Conservation (phyloP, 2,888 invertebrate genomes). For the Sesia bembeciformis region DNA sequence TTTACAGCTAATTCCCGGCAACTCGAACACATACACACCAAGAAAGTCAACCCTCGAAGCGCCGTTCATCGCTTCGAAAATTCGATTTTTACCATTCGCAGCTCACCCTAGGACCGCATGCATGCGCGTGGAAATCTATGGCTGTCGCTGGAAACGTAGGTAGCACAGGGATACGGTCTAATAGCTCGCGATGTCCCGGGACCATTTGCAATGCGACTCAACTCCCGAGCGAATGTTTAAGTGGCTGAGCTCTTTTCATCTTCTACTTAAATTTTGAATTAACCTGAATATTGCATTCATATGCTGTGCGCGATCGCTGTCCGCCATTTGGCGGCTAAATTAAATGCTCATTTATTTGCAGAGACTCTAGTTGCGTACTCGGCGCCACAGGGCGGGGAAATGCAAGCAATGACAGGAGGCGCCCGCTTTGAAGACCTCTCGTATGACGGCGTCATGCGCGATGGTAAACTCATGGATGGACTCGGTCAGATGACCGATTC, state of each 20-base stretch:
- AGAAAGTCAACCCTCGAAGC: conserved; percentile 82
- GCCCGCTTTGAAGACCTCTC: conserved; percentile 84
- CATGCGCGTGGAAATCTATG: conserved; percentile 93
- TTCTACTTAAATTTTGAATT: background rate
- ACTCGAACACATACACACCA: conserved; percentile 84
- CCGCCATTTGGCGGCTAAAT: conserved; percentile 31
- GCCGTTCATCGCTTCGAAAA: conserved; percentile 88
- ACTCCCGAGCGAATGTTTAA: conserved; percentile 17
- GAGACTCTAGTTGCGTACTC: conserved; percentile 80
- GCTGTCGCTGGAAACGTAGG: conserved; percentile 79
- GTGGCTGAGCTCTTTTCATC: conserved; percentile 1
- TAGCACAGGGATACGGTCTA: conserved; percentile 28
- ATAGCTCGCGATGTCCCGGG: conserved; percentile 45
- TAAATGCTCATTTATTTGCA: conserved; percentile 38
- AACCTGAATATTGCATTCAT: background rate
- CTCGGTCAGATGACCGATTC: conserved; percentile 90
- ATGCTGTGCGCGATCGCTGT: conserved; percentile 27
- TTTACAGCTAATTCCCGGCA: conserved; percentile 83
- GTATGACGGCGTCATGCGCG: conserved; percentile 81
- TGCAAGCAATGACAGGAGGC: conserved; percentile 78
- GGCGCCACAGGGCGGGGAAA: conserved; percentile 77
- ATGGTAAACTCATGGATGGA: conserved; percentile 76
- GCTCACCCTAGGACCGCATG: conserved; percentile 90
- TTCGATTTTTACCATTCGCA: conserved; percentile 92
- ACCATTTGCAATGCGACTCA: conserved; percentile 30